These are phyloP conservation scores for Eulemur albifrons DNA, from an alignment of 2,797 vertebrate species.

Conservation along the genomic window DNA sequence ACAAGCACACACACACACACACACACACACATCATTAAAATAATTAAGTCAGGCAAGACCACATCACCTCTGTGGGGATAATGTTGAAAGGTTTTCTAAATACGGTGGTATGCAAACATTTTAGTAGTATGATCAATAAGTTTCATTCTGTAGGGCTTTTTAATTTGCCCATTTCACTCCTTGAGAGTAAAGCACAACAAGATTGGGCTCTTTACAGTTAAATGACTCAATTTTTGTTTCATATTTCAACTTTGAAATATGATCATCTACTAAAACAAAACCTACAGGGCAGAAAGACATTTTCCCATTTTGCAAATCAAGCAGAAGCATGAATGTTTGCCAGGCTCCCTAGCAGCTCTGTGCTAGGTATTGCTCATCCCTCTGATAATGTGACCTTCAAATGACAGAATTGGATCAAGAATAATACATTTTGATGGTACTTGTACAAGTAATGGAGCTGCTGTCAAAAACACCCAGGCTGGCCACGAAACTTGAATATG, in stretches of 20 bases:
- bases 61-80: not conserved
- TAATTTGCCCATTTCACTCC: constrained; percentile 49
- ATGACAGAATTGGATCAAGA: constrained; percentile 70
- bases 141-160: constrained; percentile 33
- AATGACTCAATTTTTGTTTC: constrained; percentile 47
- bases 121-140: constrained; percentile 13
- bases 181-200: not conserved
- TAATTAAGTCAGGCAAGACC: constrained; percentile 21
- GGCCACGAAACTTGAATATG: not conserved
- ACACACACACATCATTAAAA: not conserved
- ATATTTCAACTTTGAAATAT: constrained; percentile 53
- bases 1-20: not conserved
- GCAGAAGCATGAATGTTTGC: constrained; percentile 31
- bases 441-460: constrained; percentile 27
- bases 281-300: constrained; percentile 52
- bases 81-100: constrained; percentile 44
- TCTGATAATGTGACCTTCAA: constrained; percentile 59
- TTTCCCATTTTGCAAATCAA: constrained; percentile 60
- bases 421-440: constrained; percentile 57
- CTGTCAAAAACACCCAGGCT: constrained; percentile 50
- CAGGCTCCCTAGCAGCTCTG: not conserved
- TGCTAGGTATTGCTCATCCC: not conserved
- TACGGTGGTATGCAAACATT: constrained; percentile 48
- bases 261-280: constrained; percentile 50
- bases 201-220: constrained; percentile 19